A percentile compares a stretch with the other conserved stretches of the same genome.
Evolutionary conservation across 1,140 invertebrate genomes (phyloP).

Genomic region (Pinna nobilis): DNA sequence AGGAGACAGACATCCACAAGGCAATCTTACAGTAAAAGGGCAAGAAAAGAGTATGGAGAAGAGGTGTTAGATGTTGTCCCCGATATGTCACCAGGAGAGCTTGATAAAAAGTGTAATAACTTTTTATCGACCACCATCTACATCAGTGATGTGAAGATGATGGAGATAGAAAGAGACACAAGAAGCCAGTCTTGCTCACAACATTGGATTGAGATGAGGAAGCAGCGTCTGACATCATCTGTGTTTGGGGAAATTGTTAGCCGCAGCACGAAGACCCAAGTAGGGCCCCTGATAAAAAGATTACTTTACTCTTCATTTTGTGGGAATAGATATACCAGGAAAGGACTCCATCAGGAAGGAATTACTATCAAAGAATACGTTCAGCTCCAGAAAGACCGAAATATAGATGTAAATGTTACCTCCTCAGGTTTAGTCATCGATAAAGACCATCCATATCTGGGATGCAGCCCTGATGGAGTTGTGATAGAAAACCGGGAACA

Average conservation of each 20-base stretch:
- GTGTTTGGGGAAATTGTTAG: slow-evolving; percentile 20
- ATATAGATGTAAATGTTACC: background rate
- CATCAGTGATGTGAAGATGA: background rate
- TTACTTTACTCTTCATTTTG: slow-evolving; percentile 7
- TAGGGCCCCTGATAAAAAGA: slow-evolving; percentile 1
- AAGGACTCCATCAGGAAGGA: slow-evolving; percentile 12
- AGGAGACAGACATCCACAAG: background rate
- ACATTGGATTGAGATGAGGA: slow-evolving; percentile 3
- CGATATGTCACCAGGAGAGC: slow-evolving; percentile 4
- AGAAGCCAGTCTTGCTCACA: background rate
- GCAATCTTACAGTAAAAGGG: background rate
- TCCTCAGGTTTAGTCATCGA: slow-evolving; percentile 6
- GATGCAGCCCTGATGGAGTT: slow-evolving; percentile 18
- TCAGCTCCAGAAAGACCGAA: background rate
- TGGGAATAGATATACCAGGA: slow-evolving; percentile 21
- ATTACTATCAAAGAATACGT: slow-evolving; percentile 29
- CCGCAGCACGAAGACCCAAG: slow-evolving; percentile 5
- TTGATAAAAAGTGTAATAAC: slow-evolving; percentile 3
- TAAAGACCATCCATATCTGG: slow-evolving; percentile 7
- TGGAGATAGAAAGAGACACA: background rate
- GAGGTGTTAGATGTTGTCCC: slow-evolving; percentile 3
- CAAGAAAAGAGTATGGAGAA: slow-evolving; percentile 4
- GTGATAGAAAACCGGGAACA: background rate
- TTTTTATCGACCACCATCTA: background rate
- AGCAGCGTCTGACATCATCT: slow-evolving; percentile 25